Conservation (phyloP, 2,113 vertebrate species). For the Monarcha castaneiventris region DNA sequence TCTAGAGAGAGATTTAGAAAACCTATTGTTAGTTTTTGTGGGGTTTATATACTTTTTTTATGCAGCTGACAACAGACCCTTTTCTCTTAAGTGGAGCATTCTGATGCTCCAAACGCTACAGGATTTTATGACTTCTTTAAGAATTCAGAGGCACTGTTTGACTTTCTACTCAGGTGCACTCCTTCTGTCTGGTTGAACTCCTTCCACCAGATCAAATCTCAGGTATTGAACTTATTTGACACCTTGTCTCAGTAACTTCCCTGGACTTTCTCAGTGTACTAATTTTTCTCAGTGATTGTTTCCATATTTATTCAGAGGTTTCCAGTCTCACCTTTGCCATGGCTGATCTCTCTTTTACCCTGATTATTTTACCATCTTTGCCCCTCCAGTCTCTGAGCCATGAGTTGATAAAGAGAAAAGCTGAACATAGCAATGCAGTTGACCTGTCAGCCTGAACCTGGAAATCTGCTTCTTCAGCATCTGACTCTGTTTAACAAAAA, state of each 20-base stretch:
- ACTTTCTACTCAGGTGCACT: background rate
- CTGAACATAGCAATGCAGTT: background rate
- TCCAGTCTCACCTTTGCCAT: background rate
- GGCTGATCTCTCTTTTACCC: background rate
- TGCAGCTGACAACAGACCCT: background rate
- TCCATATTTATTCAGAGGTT: background rate
- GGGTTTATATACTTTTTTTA: background rate
- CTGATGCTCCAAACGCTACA: fast-evolving
- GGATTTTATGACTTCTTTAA: background rate
- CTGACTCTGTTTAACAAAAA: background rate
- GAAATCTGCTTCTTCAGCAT: background rate
- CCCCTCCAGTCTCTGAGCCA: background rate
- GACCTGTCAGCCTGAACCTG: background rate
- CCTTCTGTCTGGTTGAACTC: background rate
- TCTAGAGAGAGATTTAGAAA: background rate
- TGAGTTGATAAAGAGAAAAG: background rate
- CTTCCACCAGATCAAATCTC: background rate
- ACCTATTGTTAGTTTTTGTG: background rate
- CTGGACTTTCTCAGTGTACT: background rate
- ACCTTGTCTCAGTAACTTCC: background rate
- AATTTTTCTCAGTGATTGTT: background rate
- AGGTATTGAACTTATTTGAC: background rate
- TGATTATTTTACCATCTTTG: background rate
- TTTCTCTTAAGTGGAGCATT: background rate
- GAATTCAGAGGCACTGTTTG: background rate